Conservation (phyloP, 2,113 vertebrate genomes). For the Picathartes gymnocephalus region DNA sequence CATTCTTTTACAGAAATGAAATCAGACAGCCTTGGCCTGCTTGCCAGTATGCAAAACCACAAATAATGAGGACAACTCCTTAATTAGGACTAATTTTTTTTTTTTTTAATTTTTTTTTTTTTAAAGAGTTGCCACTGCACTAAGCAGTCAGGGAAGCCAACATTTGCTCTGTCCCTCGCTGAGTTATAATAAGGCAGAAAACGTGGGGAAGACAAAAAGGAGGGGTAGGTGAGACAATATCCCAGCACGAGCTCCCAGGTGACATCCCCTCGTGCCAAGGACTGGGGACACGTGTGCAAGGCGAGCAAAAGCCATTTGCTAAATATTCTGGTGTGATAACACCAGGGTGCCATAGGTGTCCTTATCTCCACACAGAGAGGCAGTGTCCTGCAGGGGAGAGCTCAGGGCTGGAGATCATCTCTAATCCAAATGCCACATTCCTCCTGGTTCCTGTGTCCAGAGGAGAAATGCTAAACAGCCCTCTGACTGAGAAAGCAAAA, state of each 20-base stretch:
- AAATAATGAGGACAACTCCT: conserved; percentile 43
- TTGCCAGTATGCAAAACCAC: conserved; percentile 45
- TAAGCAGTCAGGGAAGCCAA: neutral
- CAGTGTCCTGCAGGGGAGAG: neutral
- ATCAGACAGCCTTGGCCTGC: conserved; percentile 63
- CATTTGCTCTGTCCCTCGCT: neutral
- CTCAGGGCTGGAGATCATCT: neutral
- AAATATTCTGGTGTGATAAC: neutral
- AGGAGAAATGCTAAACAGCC: neutral
- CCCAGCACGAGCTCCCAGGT: neutral
- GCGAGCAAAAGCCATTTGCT: neutral
- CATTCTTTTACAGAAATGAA: conserved; percentile 71
- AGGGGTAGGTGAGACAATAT: neutral
- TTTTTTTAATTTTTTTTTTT: neutral
- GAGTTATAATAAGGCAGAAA: neutral
- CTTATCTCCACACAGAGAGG: neutral
- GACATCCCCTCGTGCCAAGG: neutral
- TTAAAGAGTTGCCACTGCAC: neutral
- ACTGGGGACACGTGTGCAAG: neutral
- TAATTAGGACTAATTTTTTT: conserved; percentile 39
- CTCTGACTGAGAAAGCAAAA: neutral
- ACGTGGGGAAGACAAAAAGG: neutral
- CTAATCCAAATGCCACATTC: neutral
- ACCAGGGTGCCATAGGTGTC: neutral
- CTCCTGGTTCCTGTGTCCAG: neutral